These are phyloP conservation scores for Orthosia cruda DNA, from an alignment of 2,888 invertebrate species.

Conservation along the genomic window DNA sequence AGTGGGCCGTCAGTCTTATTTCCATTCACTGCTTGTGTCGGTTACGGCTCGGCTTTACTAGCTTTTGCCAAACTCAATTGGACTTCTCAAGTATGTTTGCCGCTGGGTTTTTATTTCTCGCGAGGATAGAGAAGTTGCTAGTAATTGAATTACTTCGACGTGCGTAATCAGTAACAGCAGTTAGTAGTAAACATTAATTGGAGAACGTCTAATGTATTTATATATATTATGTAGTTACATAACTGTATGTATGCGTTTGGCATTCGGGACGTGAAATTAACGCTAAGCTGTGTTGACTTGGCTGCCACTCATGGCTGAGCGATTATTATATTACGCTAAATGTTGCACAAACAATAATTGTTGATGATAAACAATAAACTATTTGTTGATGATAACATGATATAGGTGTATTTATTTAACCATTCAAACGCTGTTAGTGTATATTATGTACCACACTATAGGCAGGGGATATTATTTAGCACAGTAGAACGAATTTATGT, in stretches of 20 bases:
- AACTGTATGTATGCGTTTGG: not conserved
- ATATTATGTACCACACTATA: too few relatives aligned
- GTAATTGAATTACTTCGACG: constrained; percentile 47
- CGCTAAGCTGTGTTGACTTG: constrained; percentile 15
- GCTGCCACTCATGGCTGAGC: not conserved
- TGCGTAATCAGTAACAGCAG: constrained; percentile 34
- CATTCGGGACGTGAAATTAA: not conserved
- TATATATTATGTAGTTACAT: not conserved
- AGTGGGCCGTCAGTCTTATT: constrained; percentile 22
- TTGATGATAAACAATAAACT: too few relatives aligned
- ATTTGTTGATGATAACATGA: not conserved
- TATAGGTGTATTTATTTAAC: not conserved
- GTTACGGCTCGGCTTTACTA: constrained; percentile 29
- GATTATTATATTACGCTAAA: not conserved
- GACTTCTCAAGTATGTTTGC: constrained; percentile 42
- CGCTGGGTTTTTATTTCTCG: constrained; percentile 22
- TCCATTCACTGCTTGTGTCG: constrained; percentile 33
- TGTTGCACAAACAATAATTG: not conserved
- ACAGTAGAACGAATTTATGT: not conserved
- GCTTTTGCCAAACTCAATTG: constrained; percentile 56
- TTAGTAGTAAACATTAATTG: constrained; percentile 22
- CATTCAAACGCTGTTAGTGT: not conserved
- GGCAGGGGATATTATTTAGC: not conserved
- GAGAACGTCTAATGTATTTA: constrained; percentile 5
- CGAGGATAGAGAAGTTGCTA: constrained; percentile 14